Evolutionary conservation across 2,888 invertebrate species (phyloP), one percentile per base, ranked within the genome.

Genomic region (Scrobipalpa costella): DNA sequence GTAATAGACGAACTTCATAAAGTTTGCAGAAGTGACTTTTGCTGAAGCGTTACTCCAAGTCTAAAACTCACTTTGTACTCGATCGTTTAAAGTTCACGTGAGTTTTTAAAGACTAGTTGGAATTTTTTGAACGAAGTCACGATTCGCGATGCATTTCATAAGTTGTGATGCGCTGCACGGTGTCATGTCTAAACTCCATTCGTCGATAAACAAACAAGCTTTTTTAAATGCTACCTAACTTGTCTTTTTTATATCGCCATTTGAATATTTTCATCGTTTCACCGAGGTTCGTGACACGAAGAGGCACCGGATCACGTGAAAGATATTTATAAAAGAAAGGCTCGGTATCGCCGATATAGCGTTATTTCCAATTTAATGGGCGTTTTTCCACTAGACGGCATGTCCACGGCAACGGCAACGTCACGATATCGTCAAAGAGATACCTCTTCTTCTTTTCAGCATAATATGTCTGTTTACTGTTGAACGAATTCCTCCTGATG

Each of bases 221-320:
- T 90, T 91, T 91, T 91, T 91, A 91, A 91, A 91, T 89, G 91
- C 89, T 90, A 88, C 87, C 88, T 88, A 90, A 90, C 90, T 90
- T 90, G 89, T 90, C 88, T 90, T 90, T 90, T 91, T 90, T 90
- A 90, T 90, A 90, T 85, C 86, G 86, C 86, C 84, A 90, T 91
- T 91, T 90, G 91, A 90, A 91, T 91, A 91, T 90, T 90, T 83
- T 84, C 83, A 88, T 88, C 89, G 90, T 87, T 87, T 84, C 81
- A 74, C 83, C 79, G 73, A 80, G 85, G 88, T 89, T 88, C 90
- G 88, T 90, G 91, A 84, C 88, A 90, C 90, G 88, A 84, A 85
- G 74, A 83, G 90, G 90, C 89, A 90, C 90, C 83, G 84, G 74
- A 85, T 91, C 90, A 90, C 91, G 91, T 90, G 90, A 89, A 83